Percentiles rank a stretch among this genome's conserved stretches.
phyloP scores from a whole-genome alignment of 2,888 invertebrate genomes.

The Agonopterix arenella region DNA sequence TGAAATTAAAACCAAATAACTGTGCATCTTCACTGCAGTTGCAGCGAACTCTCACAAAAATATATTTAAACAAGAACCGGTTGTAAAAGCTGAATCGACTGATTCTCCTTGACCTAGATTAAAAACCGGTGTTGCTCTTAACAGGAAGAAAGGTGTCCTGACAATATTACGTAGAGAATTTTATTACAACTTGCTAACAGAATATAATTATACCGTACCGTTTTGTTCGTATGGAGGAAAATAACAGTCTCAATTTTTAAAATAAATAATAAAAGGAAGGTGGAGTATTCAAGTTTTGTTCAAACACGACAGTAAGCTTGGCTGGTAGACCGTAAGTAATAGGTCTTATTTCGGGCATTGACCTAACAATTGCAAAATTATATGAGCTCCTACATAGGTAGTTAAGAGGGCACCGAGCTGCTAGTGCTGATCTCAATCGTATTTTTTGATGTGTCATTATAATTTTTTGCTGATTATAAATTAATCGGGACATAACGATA shows the following conservation, averaged over 20 bases:
- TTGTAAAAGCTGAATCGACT: slow-evolving; percentile 45
- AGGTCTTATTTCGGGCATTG: slow-evolving; percentile 25
- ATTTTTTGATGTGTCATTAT: too few relatives aligned
- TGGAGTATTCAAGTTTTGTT: background rate
- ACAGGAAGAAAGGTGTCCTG: slow-evolving; percentile 48
- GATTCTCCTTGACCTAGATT: slow-evolving; percentile 62
- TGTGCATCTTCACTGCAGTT: slow-evolving; percentile 2
- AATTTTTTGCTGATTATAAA: too few relatives aligned
- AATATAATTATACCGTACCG: too few relatives aligned
- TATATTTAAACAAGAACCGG: slow-evolving; percentile 38
- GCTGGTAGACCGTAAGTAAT: slow-evolving; percentile 33
- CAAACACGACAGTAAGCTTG: slow-evolving; percentile 11
- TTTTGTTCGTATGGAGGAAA: too few relatives aligned
- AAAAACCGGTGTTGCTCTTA: slow-evolving; percentile 18
- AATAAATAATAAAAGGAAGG: too few relatives aligned
- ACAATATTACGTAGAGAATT: slow-evolving; percentile 8
- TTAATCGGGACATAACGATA: too few relatives aligned
- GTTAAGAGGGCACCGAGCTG: too few relatives aligned
- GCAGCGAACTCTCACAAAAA: slow-evolving; percentile 23
- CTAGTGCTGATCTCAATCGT: too few relatives aligned
- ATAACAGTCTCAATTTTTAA: too few relatives aligned
- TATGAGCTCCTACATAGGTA: too few relatives aligned
- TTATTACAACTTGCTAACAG: background rate
- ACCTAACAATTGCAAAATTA: slow-evolving; percentile 27
- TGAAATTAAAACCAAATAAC: background rate